Percentiles rank a stretch among this genome's conserved stretches.
Conservation (phyloP, 64 coral and sea anemone genomes). For the Pachyseris speciosa region DNA sequence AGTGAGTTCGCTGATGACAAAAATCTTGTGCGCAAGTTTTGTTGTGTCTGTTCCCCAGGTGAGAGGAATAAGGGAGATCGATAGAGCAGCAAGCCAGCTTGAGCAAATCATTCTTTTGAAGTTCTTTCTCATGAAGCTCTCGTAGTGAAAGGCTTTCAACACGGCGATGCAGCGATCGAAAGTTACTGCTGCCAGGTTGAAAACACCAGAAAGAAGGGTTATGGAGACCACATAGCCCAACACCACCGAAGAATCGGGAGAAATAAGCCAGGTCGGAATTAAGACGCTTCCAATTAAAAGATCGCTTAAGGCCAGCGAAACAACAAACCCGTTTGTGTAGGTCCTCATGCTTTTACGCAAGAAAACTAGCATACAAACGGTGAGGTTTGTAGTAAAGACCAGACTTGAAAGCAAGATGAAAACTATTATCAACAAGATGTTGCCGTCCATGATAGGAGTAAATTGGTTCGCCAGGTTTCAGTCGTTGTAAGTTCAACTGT, state of each 20-base stretch:
- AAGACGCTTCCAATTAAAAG: constrained; percentile 55
- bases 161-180: constrained; percentile 73
- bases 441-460: background rate
- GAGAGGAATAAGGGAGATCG: constrained; percentile 53
- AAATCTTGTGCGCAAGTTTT: constrained; percentile 24
- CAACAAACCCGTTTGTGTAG: constrained; percentile 73
- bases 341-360: constrained; percentile 49
- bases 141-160: constrained; percentile 26
- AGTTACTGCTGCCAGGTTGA: constrained; percentile 53
- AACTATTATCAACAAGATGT: background rate
- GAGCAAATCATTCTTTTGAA: constrained; percentile 31
- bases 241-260: background rate
- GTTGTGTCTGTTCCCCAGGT: constrained; percentile 35
- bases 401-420: constrained; percentile 5
- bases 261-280: constrained; percentile 8
- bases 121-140: constrained; percentile 56
- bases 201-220: constrained; percentile 39
- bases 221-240: constrained; percentile 60
- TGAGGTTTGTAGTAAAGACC: constrained; percentile 34
- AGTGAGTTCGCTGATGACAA: constrained; percentile 8
- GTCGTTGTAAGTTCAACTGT: background rate
- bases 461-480: constrained; percentile 3
- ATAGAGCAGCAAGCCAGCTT: constrained; percentile 4
- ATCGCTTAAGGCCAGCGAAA: constrained; percentile 67
- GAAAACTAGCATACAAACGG: constrained; percentile 50